Percentiles rank a stretch among this genome's conserved stretches.
These are phyloP conservation scores for Nothocercus julius DNA, from an alignment of 2,113 vertebrate species.

Conservation along the genomic window DNA sequence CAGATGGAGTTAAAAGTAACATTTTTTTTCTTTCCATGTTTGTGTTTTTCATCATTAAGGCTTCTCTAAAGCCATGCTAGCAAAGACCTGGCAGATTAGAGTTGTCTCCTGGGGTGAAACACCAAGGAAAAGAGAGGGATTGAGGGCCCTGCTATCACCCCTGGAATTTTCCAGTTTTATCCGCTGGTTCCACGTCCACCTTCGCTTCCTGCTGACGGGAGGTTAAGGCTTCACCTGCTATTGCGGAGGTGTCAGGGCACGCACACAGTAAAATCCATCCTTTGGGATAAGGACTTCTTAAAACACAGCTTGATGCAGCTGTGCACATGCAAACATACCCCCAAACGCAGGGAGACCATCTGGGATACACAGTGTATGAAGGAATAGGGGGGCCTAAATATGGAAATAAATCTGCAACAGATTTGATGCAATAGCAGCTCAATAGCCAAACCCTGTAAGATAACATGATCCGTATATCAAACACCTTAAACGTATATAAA, in stretches of 20 bases:
- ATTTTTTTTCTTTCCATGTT: neutral
- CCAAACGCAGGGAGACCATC: neutral
- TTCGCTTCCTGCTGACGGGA: neutral
- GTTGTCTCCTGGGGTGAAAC: neutral
- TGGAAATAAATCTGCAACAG: neutral
- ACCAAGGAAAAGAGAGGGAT: neutral
- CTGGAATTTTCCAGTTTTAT: neutral
- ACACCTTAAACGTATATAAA: neutral
- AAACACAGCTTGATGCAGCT: neutral
- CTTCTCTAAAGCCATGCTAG: neutral
- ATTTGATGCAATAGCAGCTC: neutral
- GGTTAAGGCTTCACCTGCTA: fast-evolving
- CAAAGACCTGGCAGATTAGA: neutral
- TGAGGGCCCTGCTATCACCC: neutral
- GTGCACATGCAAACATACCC: neutral
- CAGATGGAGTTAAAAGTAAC: neutral
- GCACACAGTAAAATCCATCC: neutral
- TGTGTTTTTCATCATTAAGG: neutral
- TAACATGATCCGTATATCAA: neutral
- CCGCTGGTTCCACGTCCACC: neutral
- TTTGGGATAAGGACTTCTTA: neutral
- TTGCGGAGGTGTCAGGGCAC: constrained; percentile 7
- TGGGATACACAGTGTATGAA: neutral
- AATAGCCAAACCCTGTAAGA: neutral
- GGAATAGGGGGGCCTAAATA: neutral